Evolutionary conservation across 2,797 vertebrate genomes (phyloP).

Genomic region (Cottoperca gobio): DNA sequence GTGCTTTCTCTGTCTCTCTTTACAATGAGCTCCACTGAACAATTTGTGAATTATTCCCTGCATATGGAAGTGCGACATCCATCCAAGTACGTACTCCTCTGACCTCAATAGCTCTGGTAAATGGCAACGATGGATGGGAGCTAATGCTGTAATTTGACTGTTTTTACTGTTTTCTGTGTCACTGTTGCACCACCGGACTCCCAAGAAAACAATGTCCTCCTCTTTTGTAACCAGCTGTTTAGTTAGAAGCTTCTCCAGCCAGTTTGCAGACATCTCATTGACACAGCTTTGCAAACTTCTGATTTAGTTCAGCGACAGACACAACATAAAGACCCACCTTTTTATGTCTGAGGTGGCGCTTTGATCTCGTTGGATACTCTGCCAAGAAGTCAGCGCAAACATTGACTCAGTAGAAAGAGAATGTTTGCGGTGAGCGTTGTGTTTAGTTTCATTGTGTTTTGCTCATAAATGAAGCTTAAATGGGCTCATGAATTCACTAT

Average conservation of each 20-base stretch:
- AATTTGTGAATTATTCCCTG: constrained; percentile 20
- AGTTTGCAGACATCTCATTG: not conserved
- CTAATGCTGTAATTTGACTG: constrained; percentile 24
- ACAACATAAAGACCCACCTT: not conserved
- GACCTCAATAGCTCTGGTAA: not conserved
- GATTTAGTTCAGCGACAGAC: constrained; percentile 10
- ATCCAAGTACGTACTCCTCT: not conserved
- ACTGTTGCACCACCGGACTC: constrained; percentile 12
- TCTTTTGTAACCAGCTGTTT: not conserved
- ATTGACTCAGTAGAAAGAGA: not conserved
- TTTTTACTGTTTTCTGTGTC: too few relatives aligned
- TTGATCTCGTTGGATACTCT: not conserved
- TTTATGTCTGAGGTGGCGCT: not conserved
- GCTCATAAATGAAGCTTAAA: not conserved
- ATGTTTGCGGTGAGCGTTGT: constrained; percentile 11
- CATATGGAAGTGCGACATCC: not conserved
- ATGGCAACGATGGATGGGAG: not conserved
- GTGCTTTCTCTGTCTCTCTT: not conserved
- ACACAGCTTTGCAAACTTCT: constrained; percentile 14
- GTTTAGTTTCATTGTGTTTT: constrained; percentile 2
- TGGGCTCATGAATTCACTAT: constrained; percentile 10
- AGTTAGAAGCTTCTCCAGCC: not conserved
- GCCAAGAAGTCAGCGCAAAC: not conserved
- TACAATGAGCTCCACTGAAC: not conserved
- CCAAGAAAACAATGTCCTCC: not conserved